These are phyloP conservation scores for Lerista edwardsae DNA, from an alignment of 2,797 vertebrate genomes.

Conservation along the genomic window DNA sequence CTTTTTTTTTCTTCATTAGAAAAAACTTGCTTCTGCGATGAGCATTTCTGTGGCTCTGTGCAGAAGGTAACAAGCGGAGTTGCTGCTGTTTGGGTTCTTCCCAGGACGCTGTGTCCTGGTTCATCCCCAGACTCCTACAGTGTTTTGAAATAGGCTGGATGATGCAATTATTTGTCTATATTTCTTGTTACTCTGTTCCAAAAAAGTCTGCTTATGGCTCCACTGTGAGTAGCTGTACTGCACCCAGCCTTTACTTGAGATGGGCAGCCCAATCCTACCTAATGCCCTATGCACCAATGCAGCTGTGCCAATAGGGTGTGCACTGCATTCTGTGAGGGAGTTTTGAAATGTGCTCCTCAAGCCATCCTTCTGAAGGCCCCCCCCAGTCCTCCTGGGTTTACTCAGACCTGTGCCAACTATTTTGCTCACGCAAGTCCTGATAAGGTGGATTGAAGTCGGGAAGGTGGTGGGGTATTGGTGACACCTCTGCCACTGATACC, in stretches of 20 bases:
- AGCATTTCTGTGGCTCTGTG: not conserved
- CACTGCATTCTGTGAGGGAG: too few relatives aligned
- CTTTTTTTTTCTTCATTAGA: not conserved
- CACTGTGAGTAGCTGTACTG: not conserved
- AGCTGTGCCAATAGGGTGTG: too few relatives aligned
- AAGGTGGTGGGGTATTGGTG: too few relatives aligned
- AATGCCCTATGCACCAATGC: too few relatives aligned
- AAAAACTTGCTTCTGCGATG: not conserved
- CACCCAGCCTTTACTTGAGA: not conserved
- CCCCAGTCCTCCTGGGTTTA: too few relatives aligned
- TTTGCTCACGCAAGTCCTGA: too few relatives aligned
- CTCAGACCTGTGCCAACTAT: too few relatives aligned
- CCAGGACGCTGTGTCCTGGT: slow-evolving; percentile 10
- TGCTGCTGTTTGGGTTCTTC: not conserved
- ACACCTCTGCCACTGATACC: too few relatives aligned
- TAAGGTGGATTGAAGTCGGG: too few relatives aligned
- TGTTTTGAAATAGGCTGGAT: not conserved
- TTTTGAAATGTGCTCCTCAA: too few relatives aligned
- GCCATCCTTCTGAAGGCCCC: too few relatives aligned
- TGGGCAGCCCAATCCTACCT: too few relatives aligned
- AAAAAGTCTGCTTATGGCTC: not conserved
- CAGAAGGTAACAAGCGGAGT: slow-evolving; percentile 9
- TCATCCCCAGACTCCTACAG: not conserved
- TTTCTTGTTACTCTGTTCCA: not conserved
- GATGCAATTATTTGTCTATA: not conserved